A percentile compares a stretch with the other conserved stretches of the same genome.
Conservation (phyloP, 2,113 vertebrate species). For the Pteropus alecto region DNA sequence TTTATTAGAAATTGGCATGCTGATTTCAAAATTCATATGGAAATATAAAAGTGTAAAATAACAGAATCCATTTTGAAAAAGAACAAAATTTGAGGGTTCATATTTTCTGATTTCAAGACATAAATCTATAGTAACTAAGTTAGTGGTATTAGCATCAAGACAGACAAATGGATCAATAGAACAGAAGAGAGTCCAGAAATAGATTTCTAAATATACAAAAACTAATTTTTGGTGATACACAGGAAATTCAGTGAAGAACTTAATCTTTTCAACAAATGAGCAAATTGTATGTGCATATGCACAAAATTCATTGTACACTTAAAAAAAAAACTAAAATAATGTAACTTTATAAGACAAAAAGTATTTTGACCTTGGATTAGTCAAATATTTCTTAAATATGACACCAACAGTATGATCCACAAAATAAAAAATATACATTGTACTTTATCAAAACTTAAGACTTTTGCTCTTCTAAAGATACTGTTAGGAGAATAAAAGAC, state of each 20-base stretch:
- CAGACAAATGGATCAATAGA: neutral
- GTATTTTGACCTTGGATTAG: neutral
- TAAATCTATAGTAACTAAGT: neutral
- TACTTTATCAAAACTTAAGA: neutral
- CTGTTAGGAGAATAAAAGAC: neutral
- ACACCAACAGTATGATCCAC: neutral
- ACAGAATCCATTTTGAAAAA: neutral
- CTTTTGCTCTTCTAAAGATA: neutral
- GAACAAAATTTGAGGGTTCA: neutral
- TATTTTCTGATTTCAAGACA: neutral
- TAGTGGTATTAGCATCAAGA: neutral
- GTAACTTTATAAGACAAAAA: neutral
- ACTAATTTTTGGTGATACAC: neutral
- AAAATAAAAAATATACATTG: neutral
- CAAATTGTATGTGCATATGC: neutral
- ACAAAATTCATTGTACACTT: neutral
- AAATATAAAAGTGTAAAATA: neutral
- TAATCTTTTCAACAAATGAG: neutral
- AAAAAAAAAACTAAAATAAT: neutral
- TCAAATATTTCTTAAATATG: neutral
- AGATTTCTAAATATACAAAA: neutral
- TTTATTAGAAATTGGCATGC: neutral
- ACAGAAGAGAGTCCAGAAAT: neutral
- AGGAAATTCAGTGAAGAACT: neutral
- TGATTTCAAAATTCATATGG: neutral